Conservation (phyloP, 2,113 vertebrate genomes). For the Poicephalus gulielmi region DNA sequence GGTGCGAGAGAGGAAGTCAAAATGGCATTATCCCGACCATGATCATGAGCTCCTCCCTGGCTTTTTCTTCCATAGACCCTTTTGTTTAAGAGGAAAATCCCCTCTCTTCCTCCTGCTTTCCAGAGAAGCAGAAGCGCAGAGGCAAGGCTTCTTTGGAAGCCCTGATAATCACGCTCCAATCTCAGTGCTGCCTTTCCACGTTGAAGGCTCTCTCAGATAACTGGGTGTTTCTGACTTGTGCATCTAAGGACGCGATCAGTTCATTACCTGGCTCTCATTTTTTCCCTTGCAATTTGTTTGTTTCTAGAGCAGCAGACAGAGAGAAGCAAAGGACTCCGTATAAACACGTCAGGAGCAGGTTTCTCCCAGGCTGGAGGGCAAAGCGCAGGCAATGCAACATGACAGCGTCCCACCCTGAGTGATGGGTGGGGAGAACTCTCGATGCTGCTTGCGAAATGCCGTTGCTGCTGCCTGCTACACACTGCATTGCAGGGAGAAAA, state of each 20-base stretch:
- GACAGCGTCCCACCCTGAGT: constrained; percentile 67
- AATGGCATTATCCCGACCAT: neutral
- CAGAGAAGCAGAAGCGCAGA: neutral
- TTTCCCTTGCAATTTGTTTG: constrained; percentile 52
- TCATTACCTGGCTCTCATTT: constrained; percentile 34
- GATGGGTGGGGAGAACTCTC: constrained; percentile 62
- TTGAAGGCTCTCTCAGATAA: neutral
- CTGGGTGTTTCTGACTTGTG: constrained; percentile 42
- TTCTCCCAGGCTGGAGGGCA: constrained; percentile 72
- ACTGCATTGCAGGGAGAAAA: constrained; percentile 5
- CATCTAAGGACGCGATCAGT: constrained; percentile 50
- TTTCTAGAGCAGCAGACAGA: constrained; percentile 67
- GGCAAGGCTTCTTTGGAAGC: neutral
- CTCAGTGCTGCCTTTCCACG: neutral
- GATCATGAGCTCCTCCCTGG: neutral
- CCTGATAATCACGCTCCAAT: neutral
- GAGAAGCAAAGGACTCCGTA: constrained; percentile 49
- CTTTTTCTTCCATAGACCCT: neutral
- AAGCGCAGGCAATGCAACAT: constrained; percentile 58
- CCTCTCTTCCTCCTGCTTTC: neutral
- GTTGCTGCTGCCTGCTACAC: constrained; percentile 2
- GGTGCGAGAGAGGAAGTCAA: neutral
- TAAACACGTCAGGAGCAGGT: constrained; percentile 68
- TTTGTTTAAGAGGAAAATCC: neutral
- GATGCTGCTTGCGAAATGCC: constrained; percentile 59